phyloP scores from a whole-genome alignment of 2,888 invertebrate species.

The Drosophila incognita region DNA sequence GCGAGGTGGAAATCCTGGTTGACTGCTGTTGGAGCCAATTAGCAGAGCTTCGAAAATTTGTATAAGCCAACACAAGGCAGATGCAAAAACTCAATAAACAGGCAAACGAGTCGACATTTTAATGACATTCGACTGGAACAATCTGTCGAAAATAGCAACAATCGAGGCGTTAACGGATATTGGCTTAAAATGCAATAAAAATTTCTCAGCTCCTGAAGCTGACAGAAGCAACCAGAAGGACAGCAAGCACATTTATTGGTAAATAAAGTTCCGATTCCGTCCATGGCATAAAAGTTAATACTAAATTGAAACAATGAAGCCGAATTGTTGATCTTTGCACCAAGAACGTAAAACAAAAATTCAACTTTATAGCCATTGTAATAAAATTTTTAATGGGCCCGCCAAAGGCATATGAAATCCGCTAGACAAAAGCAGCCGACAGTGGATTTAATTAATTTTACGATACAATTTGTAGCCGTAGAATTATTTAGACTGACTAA shows the following conservation, averaged over 20 bases:
- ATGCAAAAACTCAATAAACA: constrained; percentile 29
- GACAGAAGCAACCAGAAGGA: neutral
- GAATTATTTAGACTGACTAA: constrained; percentile 19
- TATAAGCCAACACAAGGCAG: constrained; percentile 48
- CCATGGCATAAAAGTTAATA: constrained; percentile 72
- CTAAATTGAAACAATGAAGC: constrained; percentile 79
- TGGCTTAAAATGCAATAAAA: constrained; percentile 78
- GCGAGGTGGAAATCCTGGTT: neutral
- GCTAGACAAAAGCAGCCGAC: constrained; percentile 26
- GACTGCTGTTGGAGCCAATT: constrained; percentile 53
- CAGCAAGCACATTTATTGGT: constrained; percentile 69
- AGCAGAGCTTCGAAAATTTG: constrained; percentile 48
- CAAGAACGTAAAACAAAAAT: constrained; percentile 50
- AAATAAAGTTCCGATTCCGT: constrained; percentile 67
- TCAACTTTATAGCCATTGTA: constrained; percentile 63
- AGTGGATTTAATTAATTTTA: constrained; percentile 72
- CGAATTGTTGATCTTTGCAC: constrained; percentile 65
- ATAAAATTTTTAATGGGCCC: constrained; percentile 68
- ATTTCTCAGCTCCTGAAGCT: constrained; percentile 19
- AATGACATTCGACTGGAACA: constrained; percentile 70
- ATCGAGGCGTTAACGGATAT: constrained; percentile 75
- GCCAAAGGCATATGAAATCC: constrained; percentile 60
- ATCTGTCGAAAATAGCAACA: constrained; percentile 55
- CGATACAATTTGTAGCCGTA: constrained; percentile 46
- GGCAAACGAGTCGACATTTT: constrained; percentile 47